Base-by-base conservation (phyloP, 2,888 invertebrate species). In the Acanthopleura granulata region DNA sequence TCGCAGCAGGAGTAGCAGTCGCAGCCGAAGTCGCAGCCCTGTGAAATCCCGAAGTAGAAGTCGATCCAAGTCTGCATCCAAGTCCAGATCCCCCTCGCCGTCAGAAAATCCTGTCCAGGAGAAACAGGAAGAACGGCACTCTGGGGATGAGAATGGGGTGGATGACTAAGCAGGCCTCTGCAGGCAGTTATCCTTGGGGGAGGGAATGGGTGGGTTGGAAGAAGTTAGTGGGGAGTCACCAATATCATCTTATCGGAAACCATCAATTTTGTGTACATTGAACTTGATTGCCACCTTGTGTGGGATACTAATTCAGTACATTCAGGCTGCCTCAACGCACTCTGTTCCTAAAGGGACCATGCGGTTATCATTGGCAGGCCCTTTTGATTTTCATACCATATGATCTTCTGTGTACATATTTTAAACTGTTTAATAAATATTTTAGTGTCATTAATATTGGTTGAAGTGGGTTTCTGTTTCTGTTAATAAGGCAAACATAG, bases 361-460 rank as follows among this genome's bases (percentile, higher is more conserved):
- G 9, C 40, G 9, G 3, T 40, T 40, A 40, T 9, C 40, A 40
- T 40, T 9, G 40, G 40, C 40, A 40, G 40, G 40, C 40, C 40
- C 9, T 40, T 40, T 40, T 40, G 40, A 40, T 40, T 40, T 40
- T 3, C 40, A 40, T 40, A 40, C 40, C 3, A 6, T 40, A 40
- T 40, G 40, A 12, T 57, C 22, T 18, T 57, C n/a, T 57, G n/a
- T 57, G 57, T 57, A 57, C 3, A 57, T 57, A 57, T 57, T 57
- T 57, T 57, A 57, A 57, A n/a, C 57, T 57, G 57, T 57, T 57
- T 22, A 57, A 57, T 57, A 57, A 57, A 57, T 57, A 57, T 57
- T 57, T 57, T 57, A 57, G 57, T 22, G 57, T 57, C 57, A 57
- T 22, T n/a, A 18, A 57, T 57, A 57, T 40, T 3, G 40, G 40